These are phyloP conservation scores for Eupithecia dodoneata DNA, from an alignment of 2,888 invertebrate species.

Conservation along the genomic window DNA sequence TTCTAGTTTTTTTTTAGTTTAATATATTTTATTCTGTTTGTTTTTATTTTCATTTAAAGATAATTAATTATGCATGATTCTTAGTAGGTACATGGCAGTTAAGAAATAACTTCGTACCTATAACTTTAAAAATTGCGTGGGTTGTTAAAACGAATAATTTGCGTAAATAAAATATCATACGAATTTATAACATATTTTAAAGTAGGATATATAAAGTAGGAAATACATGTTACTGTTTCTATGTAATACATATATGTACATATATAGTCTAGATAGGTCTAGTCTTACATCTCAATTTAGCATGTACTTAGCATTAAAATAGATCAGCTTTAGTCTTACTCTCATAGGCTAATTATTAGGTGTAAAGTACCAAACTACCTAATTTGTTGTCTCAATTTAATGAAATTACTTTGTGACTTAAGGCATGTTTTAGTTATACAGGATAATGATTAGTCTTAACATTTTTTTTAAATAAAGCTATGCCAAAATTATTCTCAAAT, in stretches of 20 bases:
- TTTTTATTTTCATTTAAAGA: neutral
- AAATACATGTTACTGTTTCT: neutral
- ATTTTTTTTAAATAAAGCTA: conserved; percentile 10
- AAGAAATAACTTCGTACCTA: neutral
- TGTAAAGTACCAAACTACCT: neutral
- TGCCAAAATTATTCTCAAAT: conserved; percentile 1
- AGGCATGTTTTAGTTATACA: neutral
- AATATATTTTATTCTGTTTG: neutral
- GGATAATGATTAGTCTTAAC: neutral
- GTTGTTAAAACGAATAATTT: neutral
- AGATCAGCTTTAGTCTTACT: neutral
- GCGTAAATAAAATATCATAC: neutral
- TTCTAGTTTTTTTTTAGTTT: neutral
- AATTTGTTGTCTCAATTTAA: neutral
- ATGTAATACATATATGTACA: neutral
- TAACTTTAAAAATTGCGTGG: neutral
- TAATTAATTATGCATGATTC: neutral
- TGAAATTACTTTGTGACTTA: neutral
- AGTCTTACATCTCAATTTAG: neutral
- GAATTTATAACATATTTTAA: neutral
- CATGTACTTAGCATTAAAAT: neutral
- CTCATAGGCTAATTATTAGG: neutral
- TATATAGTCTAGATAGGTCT: neutral
- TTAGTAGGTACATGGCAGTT: neutral
- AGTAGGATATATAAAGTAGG: neutral